Conservation (phyloP, 1,140 invertebrate species). For the Habropoda laboriosa region DNA sequence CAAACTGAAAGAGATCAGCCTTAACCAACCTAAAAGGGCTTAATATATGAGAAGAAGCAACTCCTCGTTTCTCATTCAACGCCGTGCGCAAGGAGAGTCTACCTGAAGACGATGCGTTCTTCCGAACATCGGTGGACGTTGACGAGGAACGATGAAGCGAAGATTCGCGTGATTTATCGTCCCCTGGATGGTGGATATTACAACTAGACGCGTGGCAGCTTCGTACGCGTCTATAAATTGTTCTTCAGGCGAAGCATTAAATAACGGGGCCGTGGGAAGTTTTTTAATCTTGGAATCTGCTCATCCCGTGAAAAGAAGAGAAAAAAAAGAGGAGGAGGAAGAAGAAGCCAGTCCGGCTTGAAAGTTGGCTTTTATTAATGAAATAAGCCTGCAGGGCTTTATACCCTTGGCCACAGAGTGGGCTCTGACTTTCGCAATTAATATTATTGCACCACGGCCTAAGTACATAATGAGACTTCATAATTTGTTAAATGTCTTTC, state of each 20-base stretch:
- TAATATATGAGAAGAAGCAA: neutral
- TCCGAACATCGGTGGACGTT: slow-evolving; percentile 17
- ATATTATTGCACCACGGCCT: slow-evolving; percentile 29
- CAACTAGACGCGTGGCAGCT: slow-evolving; percentile 1
- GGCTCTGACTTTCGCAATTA: slow-evolving; percentile 35
- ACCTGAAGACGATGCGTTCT: neutral
- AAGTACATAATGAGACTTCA: slow-evolving; percentile 15
- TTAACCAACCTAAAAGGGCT: too few relatives aligned
- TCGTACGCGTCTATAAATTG: slow-evolving; percentile 15
- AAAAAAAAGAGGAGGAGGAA: too few relatives aligned
- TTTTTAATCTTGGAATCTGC: slow-evolving; percentile 45
- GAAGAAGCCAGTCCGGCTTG: neutral
- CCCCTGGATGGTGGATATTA: neutral
- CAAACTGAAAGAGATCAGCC: too few relatives aligned
- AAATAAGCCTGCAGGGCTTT: slow-evolving; percentile 35
- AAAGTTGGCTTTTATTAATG: slow-evolving; percentile 36
- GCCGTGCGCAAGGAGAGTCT: neutral
- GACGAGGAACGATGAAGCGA: slow-evolving; percentile 47
- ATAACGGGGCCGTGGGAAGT: slow-evolving; percentile 23
- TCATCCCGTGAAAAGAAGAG: slow-evolving; percentile 4
- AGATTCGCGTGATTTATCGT: slow-evolving; percentile 53
- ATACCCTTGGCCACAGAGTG: neutral
- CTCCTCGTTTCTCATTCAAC: neutral
- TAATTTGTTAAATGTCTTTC: slow-evolving; percentile 36
- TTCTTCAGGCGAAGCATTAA: neutral